Conservation (phyloP, 2,113 vertebrate genomes). For the Tragelaphus strepsiceros region DNA sequence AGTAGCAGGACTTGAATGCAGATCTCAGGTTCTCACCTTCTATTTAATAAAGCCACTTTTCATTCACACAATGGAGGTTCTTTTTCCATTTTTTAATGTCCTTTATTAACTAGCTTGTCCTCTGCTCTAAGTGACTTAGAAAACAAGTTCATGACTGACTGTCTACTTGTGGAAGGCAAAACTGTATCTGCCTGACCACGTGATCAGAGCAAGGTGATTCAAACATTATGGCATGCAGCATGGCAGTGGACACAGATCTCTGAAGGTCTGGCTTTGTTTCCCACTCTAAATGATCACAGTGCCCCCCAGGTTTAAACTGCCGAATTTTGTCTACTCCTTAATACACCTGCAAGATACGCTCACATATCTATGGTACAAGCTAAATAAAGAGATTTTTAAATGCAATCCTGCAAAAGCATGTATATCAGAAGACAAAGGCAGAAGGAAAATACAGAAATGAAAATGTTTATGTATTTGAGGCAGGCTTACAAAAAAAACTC, state of each 20-base stretch:
- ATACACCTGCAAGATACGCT: not conserved
- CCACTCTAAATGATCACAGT: not conserved
- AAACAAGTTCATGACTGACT: not conserved
- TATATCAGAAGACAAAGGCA: not conserved
- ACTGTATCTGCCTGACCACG: not conserved
- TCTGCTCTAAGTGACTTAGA: not conserved
- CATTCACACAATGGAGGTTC: not conserved
- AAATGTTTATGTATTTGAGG: not conserved
- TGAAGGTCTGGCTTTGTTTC: not conserved
- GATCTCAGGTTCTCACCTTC: not conserved
- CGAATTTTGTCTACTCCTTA: not conserved
- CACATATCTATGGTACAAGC: not conserved
- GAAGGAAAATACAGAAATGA: not conserved
- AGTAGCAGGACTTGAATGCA: not conserved
- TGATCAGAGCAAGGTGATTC: not conserved
- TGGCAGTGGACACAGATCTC: not conserved
- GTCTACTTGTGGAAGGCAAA: not conserved
- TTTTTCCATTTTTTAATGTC: not conserved
- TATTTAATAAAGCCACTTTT: not conserved
- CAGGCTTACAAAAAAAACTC: not conserved
- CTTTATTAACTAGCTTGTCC: not conserved
- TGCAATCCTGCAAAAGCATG: not conserved
- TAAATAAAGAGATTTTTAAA: not conserved
- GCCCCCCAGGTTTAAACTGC: not conserved
- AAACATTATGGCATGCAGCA: not conserved